Conservation (phyloP, 2,797 vertebrate species). For the Acanthopagrus latus region DNA sequence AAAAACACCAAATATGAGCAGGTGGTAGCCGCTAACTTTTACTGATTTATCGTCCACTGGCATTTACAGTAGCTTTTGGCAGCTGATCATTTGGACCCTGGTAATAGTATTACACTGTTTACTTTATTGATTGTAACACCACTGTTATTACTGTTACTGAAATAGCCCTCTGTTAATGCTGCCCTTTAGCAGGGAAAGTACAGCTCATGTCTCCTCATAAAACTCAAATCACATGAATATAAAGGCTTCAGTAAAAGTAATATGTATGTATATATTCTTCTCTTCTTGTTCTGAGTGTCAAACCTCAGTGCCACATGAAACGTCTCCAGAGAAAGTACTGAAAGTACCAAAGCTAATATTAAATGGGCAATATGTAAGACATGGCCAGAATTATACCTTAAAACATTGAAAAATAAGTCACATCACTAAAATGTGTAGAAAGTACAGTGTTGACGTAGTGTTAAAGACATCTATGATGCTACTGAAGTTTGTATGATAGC, state of each 20-base stretch:
- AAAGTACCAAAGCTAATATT: not conserved
- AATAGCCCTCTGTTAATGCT: not conserved
- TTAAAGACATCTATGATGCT: no score
- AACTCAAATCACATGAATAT: not conserved
- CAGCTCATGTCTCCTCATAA: not conserved
- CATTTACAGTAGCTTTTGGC: slow-evolving; percentile 13
- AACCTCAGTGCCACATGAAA: not conserved
- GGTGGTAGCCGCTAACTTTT: not conserved
- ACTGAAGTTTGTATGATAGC: no score
- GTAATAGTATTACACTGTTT: slow-evolving; percentile 7
- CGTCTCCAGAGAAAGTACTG: not conserved
- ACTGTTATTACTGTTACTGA: slow-evolving; percentile 17
- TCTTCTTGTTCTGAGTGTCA: not conserved
- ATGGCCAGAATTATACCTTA: no score
- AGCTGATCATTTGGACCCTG: not conserved
- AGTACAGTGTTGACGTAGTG: no score
- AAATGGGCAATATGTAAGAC: no score
- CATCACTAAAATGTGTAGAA: no score
- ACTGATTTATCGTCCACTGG: slow-evolving; percentile 21
- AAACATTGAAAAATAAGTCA: no score
- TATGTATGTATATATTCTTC: not conserved
- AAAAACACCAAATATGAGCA: slow-evolving; percentile 9
- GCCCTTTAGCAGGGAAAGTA: slow-evolving; percentile 4
- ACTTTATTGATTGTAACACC: slow-evolving; percentile 1
- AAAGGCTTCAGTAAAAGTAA: not conserved